Evolutionary conservation across 2,888 invertebrate genomes (phyloP).

Genomic region (Dynastes grantii): DNA sequence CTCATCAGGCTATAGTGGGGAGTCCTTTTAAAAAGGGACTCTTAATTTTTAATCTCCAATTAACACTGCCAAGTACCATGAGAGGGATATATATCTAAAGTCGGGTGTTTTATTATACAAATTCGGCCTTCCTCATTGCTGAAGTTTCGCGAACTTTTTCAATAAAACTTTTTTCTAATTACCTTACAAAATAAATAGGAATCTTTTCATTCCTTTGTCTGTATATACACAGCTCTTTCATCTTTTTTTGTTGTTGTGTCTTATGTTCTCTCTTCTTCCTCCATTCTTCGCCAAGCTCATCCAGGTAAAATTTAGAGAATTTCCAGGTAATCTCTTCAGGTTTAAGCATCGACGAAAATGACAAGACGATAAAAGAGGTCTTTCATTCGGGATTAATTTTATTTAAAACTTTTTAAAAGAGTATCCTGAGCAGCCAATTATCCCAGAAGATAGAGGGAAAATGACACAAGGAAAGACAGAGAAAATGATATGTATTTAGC

Average conservation of each 20-base stretch:
- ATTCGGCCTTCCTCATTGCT: constrained; percentile 46
- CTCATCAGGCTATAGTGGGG: constrained; percentile 3
- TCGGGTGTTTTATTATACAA: constrained; percentile 53
- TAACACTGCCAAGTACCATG: constrained; percentile 56
- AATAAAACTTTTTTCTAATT: constrained; percentile 48
- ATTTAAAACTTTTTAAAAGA: constrained; percentile 31
- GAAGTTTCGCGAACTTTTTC: constrained; percentile 46
- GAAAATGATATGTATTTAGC: constrained; percentile 8
- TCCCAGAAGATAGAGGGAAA: neutral
- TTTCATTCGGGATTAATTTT: constrained; percentile 32
- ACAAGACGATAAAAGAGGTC: neutral
- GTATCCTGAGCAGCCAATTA: constrained; percentile 22
- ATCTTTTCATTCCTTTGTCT: constrained; percentile 38
- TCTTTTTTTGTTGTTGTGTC: neutral
- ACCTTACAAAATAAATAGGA: constrained; percentile 45
- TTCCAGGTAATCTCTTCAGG: neutral
- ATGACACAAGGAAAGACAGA: neutral
- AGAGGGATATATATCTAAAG: constrained; percentile 54
- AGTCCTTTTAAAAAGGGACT: constrained; percentile 53
- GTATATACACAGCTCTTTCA: neutral
- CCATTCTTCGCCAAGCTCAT: neutral
- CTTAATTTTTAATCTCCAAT: constrained; percentile 59
- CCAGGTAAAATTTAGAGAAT: neutral
- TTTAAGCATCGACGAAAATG: constrained; percentile 2
- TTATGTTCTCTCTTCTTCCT: neutral